phyloP scores from a whole-genome alignment of 1,140 invertebrate species.

The Oryctes rhinoceros region DNA sequence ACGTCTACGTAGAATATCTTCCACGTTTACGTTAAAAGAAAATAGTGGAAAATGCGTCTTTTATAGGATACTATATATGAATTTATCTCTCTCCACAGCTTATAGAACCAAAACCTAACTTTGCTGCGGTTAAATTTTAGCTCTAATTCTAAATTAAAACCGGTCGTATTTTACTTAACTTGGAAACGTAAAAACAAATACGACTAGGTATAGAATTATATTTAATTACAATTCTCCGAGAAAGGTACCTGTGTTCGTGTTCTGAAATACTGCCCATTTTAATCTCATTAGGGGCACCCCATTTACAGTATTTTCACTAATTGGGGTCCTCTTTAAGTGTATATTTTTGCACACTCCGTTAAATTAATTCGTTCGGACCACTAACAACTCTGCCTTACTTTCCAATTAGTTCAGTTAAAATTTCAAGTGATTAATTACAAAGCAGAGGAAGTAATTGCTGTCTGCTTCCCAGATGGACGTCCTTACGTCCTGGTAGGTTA shows the following conservation, averaged over 20 bases:
- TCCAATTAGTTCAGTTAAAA: conserved; percentile 44
- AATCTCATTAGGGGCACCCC: conserved; percentile 39
- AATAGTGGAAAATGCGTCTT: no score
- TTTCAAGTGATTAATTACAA: conserved; percentile 45
- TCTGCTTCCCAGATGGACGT: background rate
- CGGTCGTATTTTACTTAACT: background rate
- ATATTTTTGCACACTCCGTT: conserved; percentile 41
- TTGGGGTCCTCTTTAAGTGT: conserved; percentile 43
- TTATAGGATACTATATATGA: no score
- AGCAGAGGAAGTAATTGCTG: conserved; percentile 38
- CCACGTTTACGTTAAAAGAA: no score
- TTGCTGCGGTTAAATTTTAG: background rate
- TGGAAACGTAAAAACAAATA: conserved; percentile 19
- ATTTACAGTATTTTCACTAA: conserved; percentile 40
- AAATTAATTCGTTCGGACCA: conserved; percentile 43
- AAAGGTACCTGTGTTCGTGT: background rate
- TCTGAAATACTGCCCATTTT: conserved; percentile 42
- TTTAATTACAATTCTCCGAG: conserved; percentile 11
- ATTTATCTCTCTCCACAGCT: background rate
- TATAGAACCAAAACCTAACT: background rate
- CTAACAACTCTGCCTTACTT: conserved; percentile 44
- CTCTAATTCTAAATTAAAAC: conserved; percentile 15
- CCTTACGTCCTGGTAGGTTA: background rate
- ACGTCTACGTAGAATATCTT: no score
- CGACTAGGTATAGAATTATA: conserved; percentile 2